Conservation (phyloP, 2,113 vertebrate genomes). For the Hippocampus mohnikei region DNA sequence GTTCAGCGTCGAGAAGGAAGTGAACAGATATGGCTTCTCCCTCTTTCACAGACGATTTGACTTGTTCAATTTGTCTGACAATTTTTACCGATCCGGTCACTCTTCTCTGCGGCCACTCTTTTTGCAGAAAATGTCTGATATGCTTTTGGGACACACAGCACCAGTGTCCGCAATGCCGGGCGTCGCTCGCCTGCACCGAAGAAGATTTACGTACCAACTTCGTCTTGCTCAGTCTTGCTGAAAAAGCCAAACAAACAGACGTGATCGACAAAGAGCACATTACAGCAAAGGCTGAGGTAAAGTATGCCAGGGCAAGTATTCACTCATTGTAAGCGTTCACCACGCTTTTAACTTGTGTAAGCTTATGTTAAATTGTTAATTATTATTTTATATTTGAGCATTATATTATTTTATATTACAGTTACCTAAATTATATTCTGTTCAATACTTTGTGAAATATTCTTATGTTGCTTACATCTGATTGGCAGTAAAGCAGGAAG, state of each 20-base stretch:
- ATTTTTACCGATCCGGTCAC: neutral
- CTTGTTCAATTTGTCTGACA: conserved; percentile 22
- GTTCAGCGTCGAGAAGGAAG: neutral
- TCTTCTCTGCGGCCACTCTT: conserved; percentile 1
- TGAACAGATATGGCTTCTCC: neutral
- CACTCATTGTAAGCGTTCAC: no score
- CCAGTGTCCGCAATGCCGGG: neutral
- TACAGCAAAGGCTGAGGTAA: neutral
- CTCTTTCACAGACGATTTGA: conserved; percentile 29
- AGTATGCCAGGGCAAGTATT: neutral
- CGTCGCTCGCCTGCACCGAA: neutral
- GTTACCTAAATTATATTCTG: no score
- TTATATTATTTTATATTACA: no score
- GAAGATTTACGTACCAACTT: neutral
- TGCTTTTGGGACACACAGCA: neutral
- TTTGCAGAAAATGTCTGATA: neutral
- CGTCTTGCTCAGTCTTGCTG: neutral
- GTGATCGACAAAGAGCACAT: neutral
- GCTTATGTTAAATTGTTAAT: no score
- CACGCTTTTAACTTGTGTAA: no score
- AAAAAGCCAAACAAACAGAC: neutral
- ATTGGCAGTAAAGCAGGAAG: no score
- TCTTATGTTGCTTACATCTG: no score
- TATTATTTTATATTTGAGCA: no score
- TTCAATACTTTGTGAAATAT: no score